Conservation (phyloP, 2,797 vertebrate genomes). For the Carapus acus region DNA sequence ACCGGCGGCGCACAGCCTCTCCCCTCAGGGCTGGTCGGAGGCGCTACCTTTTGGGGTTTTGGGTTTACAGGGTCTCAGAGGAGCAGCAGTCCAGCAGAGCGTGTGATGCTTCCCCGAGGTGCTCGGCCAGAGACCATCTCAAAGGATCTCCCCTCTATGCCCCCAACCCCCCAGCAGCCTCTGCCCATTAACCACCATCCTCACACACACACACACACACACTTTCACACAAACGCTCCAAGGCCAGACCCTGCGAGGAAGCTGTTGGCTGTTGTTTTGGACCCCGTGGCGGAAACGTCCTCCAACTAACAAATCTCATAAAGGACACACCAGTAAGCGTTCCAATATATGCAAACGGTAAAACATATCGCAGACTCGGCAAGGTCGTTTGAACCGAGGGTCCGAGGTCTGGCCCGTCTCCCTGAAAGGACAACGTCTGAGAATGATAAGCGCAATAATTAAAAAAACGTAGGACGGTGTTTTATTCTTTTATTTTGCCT, state of each 20-base stretch:
- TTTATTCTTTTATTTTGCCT: conserved; percentile 21
- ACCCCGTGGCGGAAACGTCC: conserved; percentile 40
- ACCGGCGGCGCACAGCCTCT: no score
- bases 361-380: no score
- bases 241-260: conserved; percentile 46
- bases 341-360: no score
- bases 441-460: no score
- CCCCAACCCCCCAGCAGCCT: conserved; percentile 47
- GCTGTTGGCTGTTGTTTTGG: conserved; percentile 48
- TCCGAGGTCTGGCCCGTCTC: conserved; percentile 10
- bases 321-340: no score
- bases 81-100: conserved; percentile 59
- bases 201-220: conserved; percentile 44
- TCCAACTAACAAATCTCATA: no score
- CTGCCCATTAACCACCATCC: conserved; percentile 38
- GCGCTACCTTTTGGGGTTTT: conserved; percentile 40
- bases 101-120: conserved; percentile 64
- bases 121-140: conserved; percentile 63
- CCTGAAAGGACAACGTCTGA: conserved; percentile 26
- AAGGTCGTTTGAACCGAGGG: no score
- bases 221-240: no score
- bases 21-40: conserved; percentile 32
- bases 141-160: conserved; percentile 65
- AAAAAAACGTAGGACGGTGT: no score
- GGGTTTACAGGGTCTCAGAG: conserved; percentile 39